Conservation (phyloP, 1,140 invertebrate genomes). For the Drosophila repletoides region DNA sequence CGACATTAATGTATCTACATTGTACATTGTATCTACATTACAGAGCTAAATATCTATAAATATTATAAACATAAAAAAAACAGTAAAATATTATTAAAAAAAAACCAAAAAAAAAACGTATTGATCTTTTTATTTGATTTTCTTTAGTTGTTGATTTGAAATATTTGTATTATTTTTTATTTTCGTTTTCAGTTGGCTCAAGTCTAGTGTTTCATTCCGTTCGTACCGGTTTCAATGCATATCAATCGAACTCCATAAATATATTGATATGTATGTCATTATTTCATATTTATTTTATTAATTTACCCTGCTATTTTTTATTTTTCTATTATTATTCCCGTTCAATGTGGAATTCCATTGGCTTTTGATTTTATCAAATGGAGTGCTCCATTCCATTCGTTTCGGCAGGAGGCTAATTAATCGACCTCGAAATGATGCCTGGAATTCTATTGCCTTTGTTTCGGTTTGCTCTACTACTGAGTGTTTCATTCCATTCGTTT, state of each 20-base stretch:
- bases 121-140: constrained; percentile 26
- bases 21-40: constrained; percentile 77
- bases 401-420: neutral
- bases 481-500: constrained; percentile 8
- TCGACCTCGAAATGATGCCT: constrained; percentile 2
- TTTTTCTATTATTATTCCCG: no score
- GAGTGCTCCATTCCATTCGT: neutral
- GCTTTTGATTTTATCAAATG: neutral
- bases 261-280: no score
- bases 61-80: constrained; percentile 70
- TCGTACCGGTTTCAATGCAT: no score
- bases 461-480: no score
- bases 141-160: no score
- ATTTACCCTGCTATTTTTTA: no score
- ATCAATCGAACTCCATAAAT: no score
- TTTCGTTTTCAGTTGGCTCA: constrained; percentile 32
- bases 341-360: neutral
- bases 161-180: no score
- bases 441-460: neutral
- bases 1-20: constrained; percentile 63
- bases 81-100: constrained; percentile 77
- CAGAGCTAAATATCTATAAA: constrained; percentile 70
- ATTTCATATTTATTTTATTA: no score
- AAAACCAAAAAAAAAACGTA: constrained; percentile 10
- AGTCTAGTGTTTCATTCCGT: neutral